Base-by-base conservation (phyloP, 1,140 invertebrate genomes). In the Liolophura sinensis region DNA sequence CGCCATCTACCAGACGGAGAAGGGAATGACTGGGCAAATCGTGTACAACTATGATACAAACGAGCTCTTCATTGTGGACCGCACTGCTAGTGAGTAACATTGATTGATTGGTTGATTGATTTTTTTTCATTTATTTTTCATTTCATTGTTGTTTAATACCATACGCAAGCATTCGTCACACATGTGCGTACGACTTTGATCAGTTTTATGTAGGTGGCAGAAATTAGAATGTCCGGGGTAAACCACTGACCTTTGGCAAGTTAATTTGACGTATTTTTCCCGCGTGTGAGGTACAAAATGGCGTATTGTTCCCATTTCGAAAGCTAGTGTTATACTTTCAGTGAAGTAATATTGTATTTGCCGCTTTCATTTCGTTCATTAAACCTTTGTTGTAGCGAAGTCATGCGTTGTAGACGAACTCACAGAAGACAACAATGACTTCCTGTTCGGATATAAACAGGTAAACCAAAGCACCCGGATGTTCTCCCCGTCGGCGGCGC, bases 21-120 rank as follows among this genome's bases (percentile, higher is more conserved):
- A 20, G 18, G 51, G 24, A 20, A 4, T 20, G n/a, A 54, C 18
- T 7, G 18, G 18, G 3, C 15, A 59, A n/a, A n/a, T n/a, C 12
- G 9, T 59, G n/a, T 59, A 31, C 31, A 31, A 46, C n/a, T 59
- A 59, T 27, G 31, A 25, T n/a, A 31, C 57, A 14, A 59, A 59
- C 27, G 31, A 24, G 24, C 14, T 59, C 22, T 27, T 59, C 31
- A 46, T 27, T 24, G 57, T 46, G n/a, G n/a, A 31, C n/a, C n/a
- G 40, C 11, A 25, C 14, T 12, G 31, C 24, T 59, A 40, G 57
- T 59, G 11, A 59, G 22, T 59, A 24, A 27, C n/a, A 12, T n/a
- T 31, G n/a, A 25, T 20, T 40, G 24, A 20, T 0, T 25, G 1
- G 1, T 27, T 59, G 46, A 24, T 57, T 40, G 18, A 24, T 52